These are phyloP conservation scores for Sacculina carcini DNA, from an alignment of 2,888 invertebrate genomes.

Conservation along the genomic window DNA sequence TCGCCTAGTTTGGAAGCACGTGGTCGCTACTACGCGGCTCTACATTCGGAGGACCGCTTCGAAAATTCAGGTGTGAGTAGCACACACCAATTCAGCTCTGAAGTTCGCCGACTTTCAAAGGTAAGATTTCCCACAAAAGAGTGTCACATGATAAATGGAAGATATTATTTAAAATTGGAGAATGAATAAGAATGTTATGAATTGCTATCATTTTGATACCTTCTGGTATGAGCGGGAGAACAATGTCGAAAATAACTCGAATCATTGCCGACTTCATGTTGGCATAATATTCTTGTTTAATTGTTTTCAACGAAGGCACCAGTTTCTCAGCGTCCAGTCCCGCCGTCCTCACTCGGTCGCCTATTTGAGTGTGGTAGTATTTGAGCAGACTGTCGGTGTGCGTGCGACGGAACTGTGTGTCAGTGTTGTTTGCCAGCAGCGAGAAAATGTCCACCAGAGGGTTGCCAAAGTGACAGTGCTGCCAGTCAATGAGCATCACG, in stretches of 20 bases:
- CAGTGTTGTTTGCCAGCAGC: slow-evolving; percentile 1
- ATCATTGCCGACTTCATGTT: background rate
- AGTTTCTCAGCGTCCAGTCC: background rate
- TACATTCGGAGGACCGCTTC: no score
- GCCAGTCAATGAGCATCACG: background rate
- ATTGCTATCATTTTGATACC: background rate
- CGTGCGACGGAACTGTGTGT: background rate
- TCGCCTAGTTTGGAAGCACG: no score
- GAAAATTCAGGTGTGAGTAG: no score
- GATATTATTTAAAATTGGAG: no score
- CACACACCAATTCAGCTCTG: no score
- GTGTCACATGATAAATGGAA: no score
- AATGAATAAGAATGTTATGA: no score
- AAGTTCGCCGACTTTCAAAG: no score
- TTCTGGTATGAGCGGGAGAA: background rate
- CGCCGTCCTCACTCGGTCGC: background rate
- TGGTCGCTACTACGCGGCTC: no score
- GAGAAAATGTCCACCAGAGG: background rate
- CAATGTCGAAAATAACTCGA: slow-evolving; percentile 1
- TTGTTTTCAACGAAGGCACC: no score
- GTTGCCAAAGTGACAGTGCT: slow-evolving; percentile 1
- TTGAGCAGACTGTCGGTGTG: background rate
- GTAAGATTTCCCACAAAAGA: no score
- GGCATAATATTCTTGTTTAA: background rate
- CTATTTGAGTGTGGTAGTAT: background rate